Conservation (phyloP, 2,888 invertebrate genomes). For the Drosophila meridiana region DNA sequence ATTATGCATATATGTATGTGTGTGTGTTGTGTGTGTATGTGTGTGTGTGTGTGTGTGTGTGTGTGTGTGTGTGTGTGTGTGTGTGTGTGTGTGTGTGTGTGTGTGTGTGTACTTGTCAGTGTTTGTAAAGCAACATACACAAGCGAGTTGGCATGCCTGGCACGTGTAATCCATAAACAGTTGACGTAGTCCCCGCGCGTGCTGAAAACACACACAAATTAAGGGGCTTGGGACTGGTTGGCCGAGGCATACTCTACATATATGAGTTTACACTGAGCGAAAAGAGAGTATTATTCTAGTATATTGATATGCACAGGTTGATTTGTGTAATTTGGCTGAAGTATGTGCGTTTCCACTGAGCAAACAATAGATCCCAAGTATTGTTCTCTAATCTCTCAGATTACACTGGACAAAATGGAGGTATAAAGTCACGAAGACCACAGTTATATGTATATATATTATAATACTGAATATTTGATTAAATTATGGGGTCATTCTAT, state of each 20-base stretch:
- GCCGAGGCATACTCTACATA: slow-evolving; percentile 1
- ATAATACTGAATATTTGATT: background rate
- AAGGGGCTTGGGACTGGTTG: slow-evolving; percentile 1
- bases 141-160: slow-evolving; percentile 48
- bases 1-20: slow-evolving; percentile 5
- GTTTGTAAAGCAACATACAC: background rate
- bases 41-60: background rate
- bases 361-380: background rate
- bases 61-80: background rate
- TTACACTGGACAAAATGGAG: background rate
- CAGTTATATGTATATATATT: background rate
- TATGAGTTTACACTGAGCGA: slow-evolving; percentile 24
- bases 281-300: background rate
- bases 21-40: background rate
- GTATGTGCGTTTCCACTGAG: background rate
- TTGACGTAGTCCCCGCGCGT: slow-evolving; percentile 56
- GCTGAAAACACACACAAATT: slow-evolving; percentile 6
- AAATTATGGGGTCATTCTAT: no score
- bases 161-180: slow-evolving; percentile 76
- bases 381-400: background rate
- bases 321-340: background rate
- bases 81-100: background rate
- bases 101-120: background rate
- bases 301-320: background rate
- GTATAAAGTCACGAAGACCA: no score